Base-by-base conservation (phyloP, 2,113 vertebrate genomes). In the Syngnathus floridae region DNA sequence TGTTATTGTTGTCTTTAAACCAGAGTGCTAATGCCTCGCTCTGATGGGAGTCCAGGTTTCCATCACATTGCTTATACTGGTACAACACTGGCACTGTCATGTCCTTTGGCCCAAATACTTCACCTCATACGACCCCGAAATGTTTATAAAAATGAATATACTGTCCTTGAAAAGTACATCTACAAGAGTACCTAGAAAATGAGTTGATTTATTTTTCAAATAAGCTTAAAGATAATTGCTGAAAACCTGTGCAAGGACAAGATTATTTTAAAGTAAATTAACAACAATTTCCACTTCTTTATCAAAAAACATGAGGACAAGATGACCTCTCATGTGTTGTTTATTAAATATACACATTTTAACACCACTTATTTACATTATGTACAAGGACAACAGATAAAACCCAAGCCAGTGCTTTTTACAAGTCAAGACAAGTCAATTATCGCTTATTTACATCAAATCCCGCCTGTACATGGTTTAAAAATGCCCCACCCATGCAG, bases 361-460 rank as follows among this genome's bases (percentile, higher is more conserved):
- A 70, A 67, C 13, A 61, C 65, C 16, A 36, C 19, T 68, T 81
- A 80, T 88, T 78, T 78, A 86, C 78, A 87, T 36, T 86, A 74
- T 78, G 41, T 83, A 90, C 40, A 11, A 69, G 13, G 56, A 31
- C 10, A 71, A 65, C 72, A 7, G 54, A 56, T 16, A 35, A 56
- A 5, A 35, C 19, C 13, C 13, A 16, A 79, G 71, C 21, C 26
- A 31, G 26, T 31, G 26, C 26, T 31, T 31, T 31, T 31, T 31
- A 31, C 26, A 31, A 31, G 26, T 31, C 26, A 31, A 26, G 26
- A 65, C 69, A 82, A 66, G 1, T 56, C 22, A 7, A 35, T 55
- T 2, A 22, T 14, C 7, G 56, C 54, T 58, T 81, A 84, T 88
- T 83, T 84, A 85, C 72, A 84, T 21, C 13, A 55, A 48, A 66